Evolutionary conservation across 2,113 vertebrate genomes (phyloP).

Genomic region (Argyrosomus japonicus): DNA sequence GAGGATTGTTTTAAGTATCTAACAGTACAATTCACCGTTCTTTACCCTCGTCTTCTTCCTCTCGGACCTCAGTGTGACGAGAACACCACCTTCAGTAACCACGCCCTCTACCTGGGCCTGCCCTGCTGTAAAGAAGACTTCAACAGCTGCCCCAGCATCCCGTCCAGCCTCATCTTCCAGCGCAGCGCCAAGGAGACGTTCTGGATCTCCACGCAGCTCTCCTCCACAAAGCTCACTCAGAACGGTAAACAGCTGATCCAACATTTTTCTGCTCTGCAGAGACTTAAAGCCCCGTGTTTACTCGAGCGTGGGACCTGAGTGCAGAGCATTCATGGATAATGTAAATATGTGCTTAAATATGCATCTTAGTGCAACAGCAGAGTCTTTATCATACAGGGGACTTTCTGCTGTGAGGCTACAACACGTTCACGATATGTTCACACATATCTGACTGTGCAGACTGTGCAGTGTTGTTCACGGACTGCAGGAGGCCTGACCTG

Average conservation of each 20-base stretch:
- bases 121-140: constrained; percentile 98
- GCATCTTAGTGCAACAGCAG: too few relatives aligned
- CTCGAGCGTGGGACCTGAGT: constrained; percentile 72
- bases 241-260: constrained; percentile 86
- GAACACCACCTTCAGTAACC: constrained; percentile 96
- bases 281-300: not conserved
- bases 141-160: constrained; percentile 91
- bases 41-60: not conserved
- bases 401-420: too few relatives aligned
- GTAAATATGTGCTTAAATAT: not conserved
- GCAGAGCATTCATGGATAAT: not conserved
- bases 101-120: constrained; percentile 95
- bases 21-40: constrained; percentile 81
- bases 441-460: too few relatives aligned
- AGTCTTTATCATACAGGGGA: too few relatives aligned
- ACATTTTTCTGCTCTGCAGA: not conserved
- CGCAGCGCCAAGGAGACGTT: constrained; percentile 96
- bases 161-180: constrained; percentile 97
- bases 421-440: too few relatives aligned
- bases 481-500: not conserved
- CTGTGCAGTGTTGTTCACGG: not conserved
- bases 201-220: constrained; percentile 96
- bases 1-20: too few relatives aligned
- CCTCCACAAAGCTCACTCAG: constrained; percentile 98
- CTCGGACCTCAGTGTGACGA: constrained; percentile 90